Evolutionary conservation across 2,113 vertebrate species (phyloP).

Genomic region (Phyllostomus discolor): DNA sequence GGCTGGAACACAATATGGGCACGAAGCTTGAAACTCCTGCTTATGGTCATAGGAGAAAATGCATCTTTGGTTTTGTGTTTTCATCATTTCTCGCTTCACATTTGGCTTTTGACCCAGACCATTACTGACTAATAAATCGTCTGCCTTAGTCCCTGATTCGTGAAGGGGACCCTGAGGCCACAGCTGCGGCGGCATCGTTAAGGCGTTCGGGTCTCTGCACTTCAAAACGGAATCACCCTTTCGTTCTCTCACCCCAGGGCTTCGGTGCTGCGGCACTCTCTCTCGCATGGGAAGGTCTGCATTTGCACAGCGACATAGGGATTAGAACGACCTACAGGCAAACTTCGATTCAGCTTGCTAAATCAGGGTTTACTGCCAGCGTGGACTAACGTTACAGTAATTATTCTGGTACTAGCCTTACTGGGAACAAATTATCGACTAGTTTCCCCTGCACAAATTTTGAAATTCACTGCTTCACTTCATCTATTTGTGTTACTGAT

Average conservation of each 20-base stretch:
- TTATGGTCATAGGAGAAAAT: conserved; percentile 17
- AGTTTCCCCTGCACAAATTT: conserved; percentile 66
- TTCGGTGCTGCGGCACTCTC: conserved; percentile 58
- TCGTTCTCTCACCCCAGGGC: conserved; percentile 20
- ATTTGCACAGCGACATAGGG: conserved; percentile 68
- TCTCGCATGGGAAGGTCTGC: conserved; percentile 37
- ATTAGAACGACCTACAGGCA: conserved; percentile 59
- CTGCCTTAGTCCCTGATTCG: conserved; percentile 51
- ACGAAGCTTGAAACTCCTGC: conserved; percentile 29
- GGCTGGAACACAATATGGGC: conserved; percentile 22
- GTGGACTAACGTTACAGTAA: conserved; percentile 54
- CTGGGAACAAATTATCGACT: conserved; percentile 66
- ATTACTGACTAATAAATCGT: conserved; percentile 33
- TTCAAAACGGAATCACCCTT: conserved; percentile 56
- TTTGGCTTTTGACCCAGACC: conserved; percentile 39
- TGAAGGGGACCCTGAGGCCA: conserved; percentile 19
- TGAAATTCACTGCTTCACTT: conserved; percentile 58
- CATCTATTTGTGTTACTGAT: conserved; percentile 45
- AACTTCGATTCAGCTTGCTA: conserved; percentile 61
- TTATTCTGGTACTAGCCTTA: conserved; percentile 63
- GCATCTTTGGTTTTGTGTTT: conserved; percentile 30
- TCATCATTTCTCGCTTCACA: conserved; percentile 51
- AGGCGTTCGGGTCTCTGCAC: conserved; percentile 40
- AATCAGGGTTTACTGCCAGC: conserved; percentile 66
- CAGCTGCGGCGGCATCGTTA: conserved; percentile 27